Evolutionary conservation across 2,113 vertebrate species (phyloP).

Genomic region (Xiphias gladius): DNA sequence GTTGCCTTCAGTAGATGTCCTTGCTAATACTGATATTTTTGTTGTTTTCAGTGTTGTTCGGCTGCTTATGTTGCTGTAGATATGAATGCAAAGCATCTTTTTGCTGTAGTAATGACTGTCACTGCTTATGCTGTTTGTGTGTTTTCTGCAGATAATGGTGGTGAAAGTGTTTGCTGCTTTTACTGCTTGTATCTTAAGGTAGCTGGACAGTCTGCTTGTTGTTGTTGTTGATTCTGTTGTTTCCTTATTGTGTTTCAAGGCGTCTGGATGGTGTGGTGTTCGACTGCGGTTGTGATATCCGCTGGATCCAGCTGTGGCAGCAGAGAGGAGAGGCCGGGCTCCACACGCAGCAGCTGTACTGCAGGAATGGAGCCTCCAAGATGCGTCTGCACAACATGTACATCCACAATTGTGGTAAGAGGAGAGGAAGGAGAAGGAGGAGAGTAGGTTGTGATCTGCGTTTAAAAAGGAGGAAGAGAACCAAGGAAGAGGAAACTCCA

Average conservation of each 20-base stretch:
- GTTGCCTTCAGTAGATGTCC: neutral
- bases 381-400: constrained; percentile 93
- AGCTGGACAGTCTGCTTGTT: no score
- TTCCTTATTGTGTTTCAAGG: constrained; percentile 76
- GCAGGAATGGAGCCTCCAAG: constrained; percentile 87
- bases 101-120: neutral
- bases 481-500: neutral
- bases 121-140: neutral
- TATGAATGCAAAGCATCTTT: neutral
- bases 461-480: neutral
- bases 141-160: neutral
- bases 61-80: neutral
- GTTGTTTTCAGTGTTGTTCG: neutral
- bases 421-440: neutral
- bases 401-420: constrained; percentile 93
- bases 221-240: constrained; percentile 13
- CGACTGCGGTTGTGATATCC: constrained; percentile 95
- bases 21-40: no score
- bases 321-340: constrained; percentile 91
- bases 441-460: neutral
- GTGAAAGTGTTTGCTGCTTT: neutral
- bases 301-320: constrained; percentile 99
- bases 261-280: constrained; percentile 93
- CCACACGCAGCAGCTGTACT: constrained; percentile 91
- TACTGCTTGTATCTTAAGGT: neutral